phyloP scores from a whole-genome alignment of 2,113 vertebrate genomes.

The Lagopus leucura region DNA sequence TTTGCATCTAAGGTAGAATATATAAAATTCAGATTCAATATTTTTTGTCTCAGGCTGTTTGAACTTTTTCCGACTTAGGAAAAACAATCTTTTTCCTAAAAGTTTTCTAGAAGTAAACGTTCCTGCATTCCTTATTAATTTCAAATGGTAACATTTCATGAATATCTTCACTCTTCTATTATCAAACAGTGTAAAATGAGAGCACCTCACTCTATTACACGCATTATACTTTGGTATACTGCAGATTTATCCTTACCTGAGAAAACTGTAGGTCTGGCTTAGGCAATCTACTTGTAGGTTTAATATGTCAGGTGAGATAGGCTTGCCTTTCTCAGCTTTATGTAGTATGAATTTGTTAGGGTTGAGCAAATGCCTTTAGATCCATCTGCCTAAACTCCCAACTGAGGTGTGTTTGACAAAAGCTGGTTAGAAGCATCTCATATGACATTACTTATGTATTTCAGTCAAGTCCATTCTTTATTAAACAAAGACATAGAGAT shows the following conservation, averaged over 20 bases:
- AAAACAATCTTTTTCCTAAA: not conserved
- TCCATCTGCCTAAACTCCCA: not conserved
- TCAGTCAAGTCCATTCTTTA: not conserved
- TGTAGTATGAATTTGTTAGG: not conserved
- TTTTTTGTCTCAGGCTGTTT: not conserved
- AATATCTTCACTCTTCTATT: not conserved
- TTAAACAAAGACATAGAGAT: not conserved
- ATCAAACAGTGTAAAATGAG: not conserved
- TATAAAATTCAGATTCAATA: not conserved
- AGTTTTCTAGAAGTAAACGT: not conserved
- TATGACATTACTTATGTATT: not conserved
- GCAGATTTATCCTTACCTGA: not conserved
- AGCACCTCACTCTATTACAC: not conserved
- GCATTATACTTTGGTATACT: not conserved
- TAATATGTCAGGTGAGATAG: not conserved
- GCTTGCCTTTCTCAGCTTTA: not conserved
- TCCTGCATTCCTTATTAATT: not conserved
- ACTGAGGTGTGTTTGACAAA: not conserved
- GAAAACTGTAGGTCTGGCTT: not conserved
- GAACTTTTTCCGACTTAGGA: not conserved
- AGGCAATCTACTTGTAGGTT: not conserved
- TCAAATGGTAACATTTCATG: not conserved
- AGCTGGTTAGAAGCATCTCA: not conserved
- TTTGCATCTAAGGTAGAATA: not conserved
- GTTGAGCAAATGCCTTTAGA: not conserved